Evolutionary conservation across 1,140 invertebrate species (phyloP).

Genomic region (Tenebrio molitor): DNA sequence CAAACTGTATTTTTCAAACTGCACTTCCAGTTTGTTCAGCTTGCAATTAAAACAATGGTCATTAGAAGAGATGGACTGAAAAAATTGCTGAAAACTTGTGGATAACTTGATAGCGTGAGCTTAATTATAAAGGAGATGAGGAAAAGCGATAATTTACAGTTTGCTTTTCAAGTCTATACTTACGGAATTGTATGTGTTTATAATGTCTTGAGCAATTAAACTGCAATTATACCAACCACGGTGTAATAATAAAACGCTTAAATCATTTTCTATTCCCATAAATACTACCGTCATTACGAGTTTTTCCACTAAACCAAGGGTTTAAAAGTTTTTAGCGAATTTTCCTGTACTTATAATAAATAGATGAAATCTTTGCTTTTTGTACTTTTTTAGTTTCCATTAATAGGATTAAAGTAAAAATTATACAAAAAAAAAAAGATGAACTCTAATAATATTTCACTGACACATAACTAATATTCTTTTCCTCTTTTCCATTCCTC

Average conservation of each 20-base stretch:
- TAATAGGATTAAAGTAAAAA: too few species aligned
- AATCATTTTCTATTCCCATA: too few species aligned
- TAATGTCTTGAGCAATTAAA: conserved; percentile 33
- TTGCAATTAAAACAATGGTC: conserved; percentile 3
- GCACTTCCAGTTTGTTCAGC: neutral
- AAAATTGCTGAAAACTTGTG: conserved; percentile 8
- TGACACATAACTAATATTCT: too few species aligned
- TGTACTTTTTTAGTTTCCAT: too few species aligned
- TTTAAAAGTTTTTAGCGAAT: too few species aligned
- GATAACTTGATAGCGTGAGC: conserved; percentile 27
- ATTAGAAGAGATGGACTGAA: neutral
- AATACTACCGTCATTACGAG: too few species aligned
- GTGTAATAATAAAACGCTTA: neutral
- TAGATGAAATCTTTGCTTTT: too few species aligned
- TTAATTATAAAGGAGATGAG: conserved; percentile 26
- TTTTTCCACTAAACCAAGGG: too few species aligned
- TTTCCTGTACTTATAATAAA: too few species aligned
- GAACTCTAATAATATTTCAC: too few species aligned
- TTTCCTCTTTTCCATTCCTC: too few species aligned
- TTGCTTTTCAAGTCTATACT: conserved; percentile 22
- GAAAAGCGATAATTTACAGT: conserved; percentile 31
- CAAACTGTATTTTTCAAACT: conserved; percentile 18
- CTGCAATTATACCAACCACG: neutral
- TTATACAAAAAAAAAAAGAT: too few species aligned
- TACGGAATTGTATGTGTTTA: conserved; percentile 30